phyloP scores from a whole-genome alignment of 2,113 vertebrate genomes.

The Chaenogobius annularis region DNA sequence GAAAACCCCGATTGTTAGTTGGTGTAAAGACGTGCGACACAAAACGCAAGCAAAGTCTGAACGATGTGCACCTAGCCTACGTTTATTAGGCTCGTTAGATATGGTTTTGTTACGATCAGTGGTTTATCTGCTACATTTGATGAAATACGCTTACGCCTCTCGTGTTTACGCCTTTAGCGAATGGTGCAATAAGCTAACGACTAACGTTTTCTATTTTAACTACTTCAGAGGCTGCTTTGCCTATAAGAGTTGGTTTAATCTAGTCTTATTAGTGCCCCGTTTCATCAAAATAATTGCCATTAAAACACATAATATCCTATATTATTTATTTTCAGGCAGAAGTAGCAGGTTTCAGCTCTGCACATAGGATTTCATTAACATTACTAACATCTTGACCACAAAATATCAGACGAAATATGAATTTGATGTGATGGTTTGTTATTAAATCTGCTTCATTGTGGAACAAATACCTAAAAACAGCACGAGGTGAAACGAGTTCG shows the following conservation, averaged over 20 bases:
- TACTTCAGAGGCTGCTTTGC: background rate
- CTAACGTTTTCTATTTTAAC: background rate
- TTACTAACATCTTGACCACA: background rate
- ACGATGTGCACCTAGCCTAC: background rate
- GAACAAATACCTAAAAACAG: slow-evolving; percentile 39
- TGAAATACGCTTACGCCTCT: background rate
- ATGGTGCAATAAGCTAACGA: background rate
- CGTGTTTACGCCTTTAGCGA: slow-evolving; percentile 1
- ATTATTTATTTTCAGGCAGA: slow-evolving; percentile 27
- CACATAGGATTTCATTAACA: background rate
- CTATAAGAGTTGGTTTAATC: background rate
- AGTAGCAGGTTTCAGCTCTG: slow-evolving; percentile 21
- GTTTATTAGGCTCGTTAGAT: background rate
- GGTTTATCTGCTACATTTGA: background rate
- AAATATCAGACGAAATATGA: background rate
- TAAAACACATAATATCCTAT: slow-evolving; percentile 22
- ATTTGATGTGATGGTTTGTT: background rate
- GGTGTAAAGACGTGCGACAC: background rate
- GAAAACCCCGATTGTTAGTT: background rate
- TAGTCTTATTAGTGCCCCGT: background rate
- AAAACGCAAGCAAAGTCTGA: background rate
- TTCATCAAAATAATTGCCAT: slow-evolving; percentile 9
- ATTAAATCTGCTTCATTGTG: slow-evolving; percentile 18
- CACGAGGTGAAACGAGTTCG: slow-evolving; percentile 57
- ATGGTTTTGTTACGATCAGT: background rate